phyloP scores from a whole-genome alignment of 2,113 vertebrate species.

The Enhydra lutris region DNA sequence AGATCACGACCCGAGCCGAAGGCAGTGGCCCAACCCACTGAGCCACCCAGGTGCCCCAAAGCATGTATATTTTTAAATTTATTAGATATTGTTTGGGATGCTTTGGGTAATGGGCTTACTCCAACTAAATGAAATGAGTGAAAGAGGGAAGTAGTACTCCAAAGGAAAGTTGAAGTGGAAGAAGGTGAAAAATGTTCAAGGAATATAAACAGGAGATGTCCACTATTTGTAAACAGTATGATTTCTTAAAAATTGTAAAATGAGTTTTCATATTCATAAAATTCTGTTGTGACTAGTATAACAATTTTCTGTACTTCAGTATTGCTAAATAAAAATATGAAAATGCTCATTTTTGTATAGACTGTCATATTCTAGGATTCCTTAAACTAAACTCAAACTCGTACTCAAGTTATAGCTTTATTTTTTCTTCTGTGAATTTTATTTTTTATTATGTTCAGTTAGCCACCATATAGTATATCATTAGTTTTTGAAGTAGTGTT shows the following conservation, averaged over 20 bases:
- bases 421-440: too few species aligned
- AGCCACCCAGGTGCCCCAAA: too few species aligned
- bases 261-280: background rate
- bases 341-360: background rate
- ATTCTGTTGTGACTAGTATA: background rate
- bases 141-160: background rate
- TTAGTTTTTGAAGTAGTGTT: too few species aligned
- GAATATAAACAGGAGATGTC: background rate
- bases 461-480: too few species aligned
- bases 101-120: background rate
- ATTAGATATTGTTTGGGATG: background rate
- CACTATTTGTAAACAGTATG: background rate
- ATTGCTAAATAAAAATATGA: background rate
- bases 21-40: too few species aligned
- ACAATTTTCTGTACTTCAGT: background rate
- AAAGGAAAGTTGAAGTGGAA: background rate
- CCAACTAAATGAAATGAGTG: background rate
- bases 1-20: too few species aligned
- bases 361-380: background rate
- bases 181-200: background rate
- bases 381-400: background rate
- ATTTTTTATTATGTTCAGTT: too few species aligned
- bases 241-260: background rate
- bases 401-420: background rate
- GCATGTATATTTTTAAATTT: background rate